Percentiles rank a stretch among this genome's conserved stretches.
These are phyloP conservation scores for Drosophila novamexicana DNA, from an alignment of 1,140 invertebrate species.

Conservation along the genomic window DNA sequence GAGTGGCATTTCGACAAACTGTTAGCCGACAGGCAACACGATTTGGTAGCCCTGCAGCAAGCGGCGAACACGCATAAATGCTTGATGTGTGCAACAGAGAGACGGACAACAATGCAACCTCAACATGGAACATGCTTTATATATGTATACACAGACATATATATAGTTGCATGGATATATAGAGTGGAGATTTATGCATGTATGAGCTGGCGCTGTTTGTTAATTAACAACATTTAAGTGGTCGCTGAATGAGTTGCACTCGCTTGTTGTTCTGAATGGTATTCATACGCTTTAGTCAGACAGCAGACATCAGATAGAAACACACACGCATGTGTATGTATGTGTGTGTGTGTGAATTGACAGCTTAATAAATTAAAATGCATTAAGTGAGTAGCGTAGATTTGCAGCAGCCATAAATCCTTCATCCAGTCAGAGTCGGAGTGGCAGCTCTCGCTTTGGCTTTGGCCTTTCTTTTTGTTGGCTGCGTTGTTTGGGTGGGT, in stretches of 20 bases:
- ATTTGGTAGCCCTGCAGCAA: conserved; percentile 10
- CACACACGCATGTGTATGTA: conserved; percentile 2
- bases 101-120: conserved; percentile 13
- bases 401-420: conserved; percentile 79
- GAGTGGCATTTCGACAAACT: conserved; percentile 22
- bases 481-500: not conserved
- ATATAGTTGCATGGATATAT: not conserved
- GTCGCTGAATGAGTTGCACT: conserved; percentile 22
- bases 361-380: conserved; percentile 82
- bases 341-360: conserved; percentile 55
- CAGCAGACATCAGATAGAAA: not conserved
- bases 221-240: conserved; percentile 51
- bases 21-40: conserved; percentile 19
- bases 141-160: not conserved
- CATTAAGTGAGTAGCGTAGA: conserved; percentile 78
- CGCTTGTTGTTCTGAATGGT: not conserved
- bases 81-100: conserved; percentile 12
- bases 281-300: conserved; percentile 5
- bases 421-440: conserved; percentile 38
- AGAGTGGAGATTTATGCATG: not conserved
- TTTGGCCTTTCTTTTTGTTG: conserved; percentile 30
- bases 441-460: conserved; percentile 9
- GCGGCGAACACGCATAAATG: conserved; percentile 28
- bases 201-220: conserved; percentile 15
- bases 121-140: conserved; percentile 14